These are phyloP conservation scores for Fundulus diaphanus DNA, from an alignment of 2,797 vertebrate species.

Conservation along the genomic window DNA sequence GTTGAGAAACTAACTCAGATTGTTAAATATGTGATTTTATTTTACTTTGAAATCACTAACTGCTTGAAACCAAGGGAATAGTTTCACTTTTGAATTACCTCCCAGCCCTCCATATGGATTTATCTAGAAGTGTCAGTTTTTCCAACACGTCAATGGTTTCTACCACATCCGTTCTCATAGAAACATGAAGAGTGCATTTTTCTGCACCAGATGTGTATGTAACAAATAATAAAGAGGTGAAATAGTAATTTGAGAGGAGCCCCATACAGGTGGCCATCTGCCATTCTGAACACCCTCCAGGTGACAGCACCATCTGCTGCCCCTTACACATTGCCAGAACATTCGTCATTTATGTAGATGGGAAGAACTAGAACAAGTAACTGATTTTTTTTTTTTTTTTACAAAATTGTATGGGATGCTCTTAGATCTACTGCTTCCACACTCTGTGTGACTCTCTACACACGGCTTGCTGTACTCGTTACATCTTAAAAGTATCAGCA, in stretches of 20 bases:
- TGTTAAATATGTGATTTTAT: neutral
- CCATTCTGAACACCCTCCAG: conserved; percentile 63
- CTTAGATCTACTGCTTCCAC: neutral
- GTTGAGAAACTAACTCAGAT: neutral
- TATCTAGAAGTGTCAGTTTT: conserved; percentile 39
- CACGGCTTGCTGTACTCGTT: neutral
- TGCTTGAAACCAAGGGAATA: neutral
- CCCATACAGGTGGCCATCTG: conserved; percentile 72
- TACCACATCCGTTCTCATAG: conserved; percentile 38
- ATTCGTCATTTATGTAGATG: conserved; percentile 55
- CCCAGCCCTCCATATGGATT: neutral
- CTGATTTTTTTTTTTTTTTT: conserved; percentile 15
- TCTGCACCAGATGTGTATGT: conserved; percentile 28
- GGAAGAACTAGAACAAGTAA: conserved; percentile 25
- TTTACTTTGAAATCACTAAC: neutral
- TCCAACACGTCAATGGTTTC: conserved; percentile 26
- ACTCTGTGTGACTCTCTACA: neutral
- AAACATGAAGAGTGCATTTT: conserved; percentile 31
- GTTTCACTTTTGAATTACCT: neutral
- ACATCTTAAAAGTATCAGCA: neutral
- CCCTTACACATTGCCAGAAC: conserved; percentile 32
- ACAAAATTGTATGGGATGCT: neutral
- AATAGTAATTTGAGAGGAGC: conserved; percentile 43
- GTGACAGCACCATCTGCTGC: conserved; percentile 78
- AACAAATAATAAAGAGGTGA: conserved; percentile 32